Percentiles rank a stretch among this genome's conserved stretches.
Conservation (phyloP, 2,888 invertebrate species). For the Eupeodes luniger region DNA sequence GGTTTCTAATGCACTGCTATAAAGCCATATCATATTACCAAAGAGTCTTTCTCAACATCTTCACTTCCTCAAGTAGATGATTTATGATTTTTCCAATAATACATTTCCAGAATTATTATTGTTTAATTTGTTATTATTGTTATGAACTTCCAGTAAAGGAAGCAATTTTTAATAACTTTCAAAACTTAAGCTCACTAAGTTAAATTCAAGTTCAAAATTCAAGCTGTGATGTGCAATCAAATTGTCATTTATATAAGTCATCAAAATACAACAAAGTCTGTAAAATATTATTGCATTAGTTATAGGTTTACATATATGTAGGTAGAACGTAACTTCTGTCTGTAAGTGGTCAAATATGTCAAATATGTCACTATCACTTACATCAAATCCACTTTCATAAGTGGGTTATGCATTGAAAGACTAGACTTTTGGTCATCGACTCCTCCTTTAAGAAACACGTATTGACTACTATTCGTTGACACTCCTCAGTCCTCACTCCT, state of each 20-base stretch:
- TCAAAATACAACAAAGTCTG: conserved; percentile 7
- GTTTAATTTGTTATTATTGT: too few species aligned
- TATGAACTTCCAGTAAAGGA: too few species aligned
- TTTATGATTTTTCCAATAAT: too few species aligned
- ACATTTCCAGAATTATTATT: too few species aligned
- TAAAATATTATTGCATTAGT: conserved; percentile 22
- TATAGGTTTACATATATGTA: background rate
- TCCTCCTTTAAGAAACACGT: conserved; percentile 1
- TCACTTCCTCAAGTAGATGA: too few species aligned
- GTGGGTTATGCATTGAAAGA: conserved; percentile 58
- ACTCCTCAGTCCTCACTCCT: conserved; percentile 1
- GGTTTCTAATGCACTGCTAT: too few species aligned
- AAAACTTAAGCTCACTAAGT: background rate
- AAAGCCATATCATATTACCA: too few species aligned
- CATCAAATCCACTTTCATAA: conserved; percentile 78
- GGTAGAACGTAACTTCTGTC: conserved; percentile 37
- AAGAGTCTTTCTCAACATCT: too few species aligned
- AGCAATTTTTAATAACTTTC: background rate
- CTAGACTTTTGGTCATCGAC: conserved; percentile 46
- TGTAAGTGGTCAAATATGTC: conserved; percentile 77
- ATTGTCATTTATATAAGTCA: conserved; percentile 69
- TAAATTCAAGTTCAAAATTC: background rate
- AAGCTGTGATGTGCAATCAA: conserved; percentile 45
- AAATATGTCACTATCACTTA: conserved; percentile 82
- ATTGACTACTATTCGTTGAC: conserved; percentile 4